These are phyloP conservation scores for Synergus japonicus DNA, from an alignment of 2,888 invertebrate genomes.

Conservation along the genomic window DNA sequence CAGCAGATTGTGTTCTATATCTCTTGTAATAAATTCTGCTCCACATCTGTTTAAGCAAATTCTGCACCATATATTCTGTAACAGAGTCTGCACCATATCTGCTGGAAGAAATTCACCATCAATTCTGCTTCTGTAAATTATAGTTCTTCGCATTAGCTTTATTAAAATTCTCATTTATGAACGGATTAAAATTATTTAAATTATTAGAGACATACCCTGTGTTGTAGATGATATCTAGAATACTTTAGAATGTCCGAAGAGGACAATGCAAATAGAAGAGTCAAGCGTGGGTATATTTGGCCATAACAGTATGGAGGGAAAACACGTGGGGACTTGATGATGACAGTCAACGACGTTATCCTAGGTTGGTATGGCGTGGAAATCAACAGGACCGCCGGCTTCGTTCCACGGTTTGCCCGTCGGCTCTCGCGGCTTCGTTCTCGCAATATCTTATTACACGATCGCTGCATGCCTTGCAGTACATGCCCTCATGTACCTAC, in stretches of 20 bases:
- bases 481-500: conserved; percentile 47
- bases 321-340: conserved; percentile 45
- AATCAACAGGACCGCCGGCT: conserved; percentile 64
- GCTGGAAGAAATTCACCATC: too few species aligned
- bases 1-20: too few species aligned
- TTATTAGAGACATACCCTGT: not conserved
- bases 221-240: not conserved
- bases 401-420: conserved; percentile 59
- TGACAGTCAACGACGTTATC: conserved; percentile 56
- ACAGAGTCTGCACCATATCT: too few species aligned
- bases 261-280: conserved; percentile 2
- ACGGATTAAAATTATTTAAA: too few species aligned
- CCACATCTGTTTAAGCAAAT: too few species aligned
- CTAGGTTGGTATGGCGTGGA: conserved; percentile 52
- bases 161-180: too few species aligned
- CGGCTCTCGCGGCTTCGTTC: conserved; percentile 64
- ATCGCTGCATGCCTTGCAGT: conserved; percentile 60
- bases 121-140: too few species aligned
- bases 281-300: not conserved
- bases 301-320: conserved; percentile 26
- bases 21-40: too few species aligned
- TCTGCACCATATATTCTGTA: too few species aligned
- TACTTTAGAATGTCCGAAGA: not conserved
- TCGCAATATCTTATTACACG: conserved; percentile 70
- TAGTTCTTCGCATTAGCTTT: too few species aligned